These are phyloP conservation scores for Intellagama lesueurii DNA, from an alignment of 2,797 vertebrate species.

Conservation along the genomic window DNA sequence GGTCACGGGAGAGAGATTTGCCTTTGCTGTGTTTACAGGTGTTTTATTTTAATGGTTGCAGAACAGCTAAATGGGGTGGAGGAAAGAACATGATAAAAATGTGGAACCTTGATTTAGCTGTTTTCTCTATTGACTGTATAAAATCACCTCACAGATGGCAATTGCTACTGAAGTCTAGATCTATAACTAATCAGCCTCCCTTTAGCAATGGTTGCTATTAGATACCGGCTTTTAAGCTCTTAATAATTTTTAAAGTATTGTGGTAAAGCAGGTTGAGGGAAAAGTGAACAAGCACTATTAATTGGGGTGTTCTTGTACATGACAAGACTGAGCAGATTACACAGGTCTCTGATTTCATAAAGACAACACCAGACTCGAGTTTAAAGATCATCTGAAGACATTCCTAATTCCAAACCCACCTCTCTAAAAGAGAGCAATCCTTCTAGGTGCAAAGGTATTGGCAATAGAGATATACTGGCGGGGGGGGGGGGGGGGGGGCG, in stretches of 20 bases:
- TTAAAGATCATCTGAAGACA: background rate
- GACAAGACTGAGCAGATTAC: background rate
- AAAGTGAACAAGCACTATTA: background rate
- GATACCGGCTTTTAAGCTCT: slow-evolving; percentile 15
- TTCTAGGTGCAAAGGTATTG: background rate
- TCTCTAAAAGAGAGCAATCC: background rate
- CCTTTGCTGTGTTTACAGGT: background rate
- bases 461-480: background rate
- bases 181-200: slow-evolving; percentile 8
- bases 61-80: background rate
- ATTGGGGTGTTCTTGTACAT: background rate
- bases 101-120: background rate
- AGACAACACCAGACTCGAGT: background rate
- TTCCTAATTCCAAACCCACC: background rate
- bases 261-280: background rate
- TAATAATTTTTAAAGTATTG: background rate
- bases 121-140: background rate
- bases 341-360: background rate
- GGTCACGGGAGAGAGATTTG: background rate
- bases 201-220: slow-evolving; percentile 18
- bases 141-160: background rate
- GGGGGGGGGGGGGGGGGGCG: too few relatives aligned
- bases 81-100: background rate
- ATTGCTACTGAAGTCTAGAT: slow-evolving; percentile 1
- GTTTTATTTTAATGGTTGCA: background rate